Base-by-base conservation (phyloP, 1,140 invertebrate species). In the Dolichoris vasculosae region DNA sequence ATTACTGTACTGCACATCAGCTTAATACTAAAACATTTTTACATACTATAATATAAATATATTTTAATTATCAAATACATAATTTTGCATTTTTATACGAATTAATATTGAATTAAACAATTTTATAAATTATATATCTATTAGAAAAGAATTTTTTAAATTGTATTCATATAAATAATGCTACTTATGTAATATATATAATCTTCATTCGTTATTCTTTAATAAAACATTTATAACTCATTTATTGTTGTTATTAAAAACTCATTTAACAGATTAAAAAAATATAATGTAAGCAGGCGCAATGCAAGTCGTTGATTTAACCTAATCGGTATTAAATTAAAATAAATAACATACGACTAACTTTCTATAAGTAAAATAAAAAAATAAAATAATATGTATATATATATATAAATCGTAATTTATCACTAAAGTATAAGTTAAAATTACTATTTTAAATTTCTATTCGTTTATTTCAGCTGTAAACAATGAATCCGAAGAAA, bases 401-500 rank as follows among this genome's bases (percentile, higher is more conserved):
- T 63, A n/a, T n/a, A n/a, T 8, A 30, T 30, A n/a, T 30, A 63
- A 1, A n/a, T 63, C 2, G 59, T 63, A 63, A n/a, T 63, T 63
- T 3, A 4, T 63, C 26, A 63, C 26, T 35, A 69, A 69, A 35
- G 38, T 51, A 32, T 46, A 73, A 46, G 26, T 32, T n/a, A 20
- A 73, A 26, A 46, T 51, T 51, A 43, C n/a, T 73, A 40, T 73
- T 40, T 73, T 3, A 73, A 73, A 26, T 35, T 15, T 20, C 20
- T 80, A 84, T 35, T 84, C 82, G 30, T 88, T 51, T 88, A 35
- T 85, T 80, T 73, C 89, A 92, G 91, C 90, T 77, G 88, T 90
- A 26, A 90, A 89, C 87, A 93, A 92, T 88, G 96, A 96, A 90
- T 94, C 93, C 86, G 97, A 98, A 88, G 97, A 98, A 92, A 95